Conservation (phyloP, 2,888 invertebrate genomes). For the Ophonus ardosiacus region DNA sequence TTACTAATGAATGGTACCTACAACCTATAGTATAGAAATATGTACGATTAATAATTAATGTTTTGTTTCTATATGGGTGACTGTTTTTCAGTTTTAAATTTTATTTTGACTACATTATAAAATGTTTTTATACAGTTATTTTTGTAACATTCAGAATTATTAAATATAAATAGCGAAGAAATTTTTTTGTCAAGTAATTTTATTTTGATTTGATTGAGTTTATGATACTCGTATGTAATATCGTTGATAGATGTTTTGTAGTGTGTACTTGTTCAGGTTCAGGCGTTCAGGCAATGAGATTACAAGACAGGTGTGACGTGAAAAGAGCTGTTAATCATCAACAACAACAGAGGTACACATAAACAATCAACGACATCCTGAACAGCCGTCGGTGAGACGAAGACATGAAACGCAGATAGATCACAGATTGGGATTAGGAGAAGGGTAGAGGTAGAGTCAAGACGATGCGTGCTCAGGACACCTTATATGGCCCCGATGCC, state of each 20-base stretch:
- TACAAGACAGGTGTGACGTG: background rate
- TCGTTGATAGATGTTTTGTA: background rate
- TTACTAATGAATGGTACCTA: too few species aligned
- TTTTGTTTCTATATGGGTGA: too few species aligned
- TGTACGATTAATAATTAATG: too few species aligned
- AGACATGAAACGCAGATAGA: slow-evolving; percentile 10
- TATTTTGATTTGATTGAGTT: background rate
- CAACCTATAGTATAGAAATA: too few species aligned
- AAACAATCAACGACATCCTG: slow-evolving; percentile 2
- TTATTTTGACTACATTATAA: too few species aligned
- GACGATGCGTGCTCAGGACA: slow-evolving; percentile 24
- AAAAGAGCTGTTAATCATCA: slow-evolving; percentile 31
- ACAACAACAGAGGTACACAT: slow-evolving; percentile 7
- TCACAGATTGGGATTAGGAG: slow-evolving; percentile 10
- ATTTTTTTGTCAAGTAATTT: too few species aligned
- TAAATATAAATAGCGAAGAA: too few species aligned
- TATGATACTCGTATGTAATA: background rate
- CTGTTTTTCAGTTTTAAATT: too few species aligned
- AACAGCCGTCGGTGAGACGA: background rate
- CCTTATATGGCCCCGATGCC: slow-evolving; percentile 62
- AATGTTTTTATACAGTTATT: too few species aligned
- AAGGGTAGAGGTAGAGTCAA: slow-evolving; percentile 34
- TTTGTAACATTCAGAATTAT: too few species aligned
- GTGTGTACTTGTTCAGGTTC: background rate
- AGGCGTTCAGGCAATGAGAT: background rate